Conservation (phyloP, 2,888 invertebrate species). For the Conomelus anceps region DNA sequence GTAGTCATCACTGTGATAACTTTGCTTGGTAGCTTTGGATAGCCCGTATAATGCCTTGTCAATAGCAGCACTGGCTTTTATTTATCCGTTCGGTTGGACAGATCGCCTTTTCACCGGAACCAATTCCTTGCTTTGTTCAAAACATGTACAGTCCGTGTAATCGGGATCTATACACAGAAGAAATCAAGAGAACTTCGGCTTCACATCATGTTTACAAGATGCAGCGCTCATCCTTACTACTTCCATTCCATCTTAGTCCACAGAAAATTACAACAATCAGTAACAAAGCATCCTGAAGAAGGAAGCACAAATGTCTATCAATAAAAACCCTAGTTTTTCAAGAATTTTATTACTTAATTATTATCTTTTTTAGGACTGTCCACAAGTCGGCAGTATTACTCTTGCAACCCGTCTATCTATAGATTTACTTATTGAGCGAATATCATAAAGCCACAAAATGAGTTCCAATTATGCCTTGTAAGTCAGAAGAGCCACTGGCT, state of each 20-base stretch:
- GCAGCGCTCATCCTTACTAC: not conserved
- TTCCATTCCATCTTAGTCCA: not conserved
- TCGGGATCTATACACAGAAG: not conserved
- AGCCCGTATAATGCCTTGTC: not conserved
- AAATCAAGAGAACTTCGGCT: not conserved
- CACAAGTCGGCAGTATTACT: too few relatives aligned
- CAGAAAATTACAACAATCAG: too few relatives aligned
- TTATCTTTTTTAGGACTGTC: too few relatives aligned
- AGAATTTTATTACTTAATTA: too few relatives aligned
- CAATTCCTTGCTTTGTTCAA: not conserved
- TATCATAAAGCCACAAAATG: too few relatives aligned
- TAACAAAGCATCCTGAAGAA: too few relatives aligned
- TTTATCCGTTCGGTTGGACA: not conserved
- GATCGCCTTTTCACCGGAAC: not conserved
- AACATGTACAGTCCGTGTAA: not conserved
- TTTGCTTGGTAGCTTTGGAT: not conserved
- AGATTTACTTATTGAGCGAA: too few relatives aligned
- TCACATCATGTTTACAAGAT: not conserved
- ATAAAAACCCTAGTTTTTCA: too few relatives aligned
- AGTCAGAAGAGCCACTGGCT: too few relatives aligned
- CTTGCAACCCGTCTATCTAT: too few relatives aligned
- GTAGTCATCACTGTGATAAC: not conserved
- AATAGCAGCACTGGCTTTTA: not conserved
- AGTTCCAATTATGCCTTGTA: too few relatives aligned
- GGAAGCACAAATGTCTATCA: too few relatives aligned